phyloP scores from a whole-genome alignment of 1,140 invertebrate species.

The Pectinophora gossypiella region DNA sequence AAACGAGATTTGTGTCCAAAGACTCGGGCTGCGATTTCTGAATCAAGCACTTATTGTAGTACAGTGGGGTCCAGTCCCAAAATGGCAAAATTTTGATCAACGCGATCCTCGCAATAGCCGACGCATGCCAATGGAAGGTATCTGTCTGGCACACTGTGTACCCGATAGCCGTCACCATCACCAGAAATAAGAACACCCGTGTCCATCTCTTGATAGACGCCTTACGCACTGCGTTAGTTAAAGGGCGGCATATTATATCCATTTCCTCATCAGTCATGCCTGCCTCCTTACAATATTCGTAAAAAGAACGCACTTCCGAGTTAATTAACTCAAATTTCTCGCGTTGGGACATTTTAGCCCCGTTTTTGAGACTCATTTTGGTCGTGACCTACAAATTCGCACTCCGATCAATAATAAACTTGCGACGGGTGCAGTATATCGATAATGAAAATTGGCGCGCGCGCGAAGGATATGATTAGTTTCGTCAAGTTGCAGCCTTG shows the following conservation, averaged over 20 bases:
- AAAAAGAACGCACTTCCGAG: conserved; percentile 76
- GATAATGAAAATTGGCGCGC: conserved; percentile 64
- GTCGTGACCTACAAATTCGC: conserved; percentile 32
- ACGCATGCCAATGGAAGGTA: conserved; percentile 76
- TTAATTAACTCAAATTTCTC: conserved; percentile 74
- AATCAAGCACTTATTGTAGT: conserved; percentile 84
- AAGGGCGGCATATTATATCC: conserved; percentile 80
- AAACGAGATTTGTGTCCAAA: conserved; percentile 36
- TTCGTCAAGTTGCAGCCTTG: conserved; percentile 17
- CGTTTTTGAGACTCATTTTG: conserved; percentile 59
- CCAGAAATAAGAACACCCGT: conserved; percentile 44
- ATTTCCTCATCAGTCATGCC: conserved; percentile 81
- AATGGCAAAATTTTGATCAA: conserved; percentile 82
- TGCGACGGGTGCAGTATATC: conserved; percentile 35
- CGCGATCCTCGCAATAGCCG: conserved; percentile 78
- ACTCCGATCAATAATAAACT: conserved; percentile 61
- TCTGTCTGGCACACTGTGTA: conserved; percentile 71
- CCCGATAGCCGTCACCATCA: conserved; percentile 55
- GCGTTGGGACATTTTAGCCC: conserved; percentile 60
- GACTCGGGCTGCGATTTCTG: conserved; percentile 70
- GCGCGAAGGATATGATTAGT: conserved; percentile 31
- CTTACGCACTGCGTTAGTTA: conserved; percentile 77
- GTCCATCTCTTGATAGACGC: conserved; percentile 76
- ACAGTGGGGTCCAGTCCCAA: conserved; percentile 88
- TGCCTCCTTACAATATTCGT: conserved; percentile 81